Evolutionary conservation across 2,888 invertebrate species (phyloP), one percentile per base, ranked within the genome.

Genomic region (Alloscopus bannaensis): DNA sequence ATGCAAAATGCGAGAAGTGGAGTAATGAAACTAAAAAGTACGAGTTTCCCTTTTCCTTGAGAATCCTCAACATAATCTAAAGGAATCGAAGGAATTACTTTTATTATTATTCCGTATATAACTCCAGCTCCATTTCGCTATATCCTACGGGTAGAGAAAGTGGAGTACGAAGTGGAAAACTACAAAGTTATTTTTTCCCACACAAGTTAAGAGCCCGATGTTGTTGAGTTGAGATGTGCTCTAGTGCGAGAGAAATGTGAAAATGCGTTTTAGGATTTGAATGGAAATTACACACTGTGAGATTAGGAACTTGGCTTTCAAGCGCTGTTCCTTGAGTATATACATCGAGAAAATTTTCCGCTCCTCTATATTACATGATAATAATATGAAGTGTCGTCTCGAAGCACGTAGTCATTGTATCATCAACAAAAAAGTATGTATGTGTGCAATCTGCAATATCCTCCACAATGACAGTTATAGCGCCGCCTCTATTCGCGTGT

Each of bases 251-350:
- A 18, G 31, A 55, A 20, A 72, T 65, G 65, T 55, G 72, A 65
- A 66, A 73, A 73, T 73, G 73, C 45, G 57, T 73, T 65, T 65
- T n/a, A n/a, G 28, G 66, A 68, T 76, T 76, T 68, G 75, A 76
- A 76, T 76, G 75, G 75, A 76, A 68, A 76, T 76, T 76, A 76
- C 68, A 40, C 22, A 16, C 24, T 36, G 6, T 3, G 59, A 68
- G 75, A 68, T 68, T 76, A 72, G 73, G 66, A 71, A 66, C 47
- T 64, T 73, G 73, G 65, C 65, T 42, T 45, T 42, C 26, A 31
- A 24, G 28, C 29, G 16, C 62, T 47, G n/a, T 31, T 68, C 24
- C 55, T 11, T n/a, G n/a, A n/a, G n/a, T n/a, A n/a, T n/a, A n/a
- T n/a, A n/a, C 20, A 36, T 66, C 50, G 42, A 45, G 64, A 40